Evolutionary conservation across 1,140 invertebrate species (phyloP).

Genomic region (Drosophila ironensis): DNA sequence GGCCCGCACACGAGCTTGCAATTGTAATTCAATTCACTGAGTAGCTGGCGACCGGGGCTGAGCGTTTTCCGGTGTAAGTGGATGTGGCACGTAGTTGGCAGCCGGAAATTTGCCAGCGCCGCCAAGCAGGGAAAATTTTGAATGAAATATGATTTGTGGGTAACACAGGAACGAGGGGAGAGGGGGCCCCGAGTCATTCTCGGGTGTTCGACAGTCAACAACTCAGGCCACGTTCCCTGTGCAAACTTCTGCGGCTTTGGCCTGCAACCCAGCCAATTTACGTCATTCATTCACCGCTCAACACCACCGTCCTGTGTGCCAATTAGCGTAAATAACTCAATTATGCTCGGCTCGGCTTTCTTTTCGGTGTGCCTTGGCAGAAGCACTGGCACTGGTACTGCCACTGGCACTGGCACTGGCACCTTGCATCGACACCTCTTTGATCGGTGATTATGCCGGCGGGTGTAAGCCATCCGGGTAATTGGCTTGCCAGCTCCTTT

Average conservation of each 20-base stretch:
- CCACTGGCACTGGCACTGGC: neutral
- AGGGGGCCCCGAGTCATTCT: neutral
- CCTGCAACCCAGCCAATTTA: constrained; percentile 51
- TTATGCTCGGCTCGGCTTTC: constrained; percentile 45
- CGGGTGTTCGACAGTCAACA: constrained; percentile 20
- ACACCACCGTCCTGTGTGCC: constrained; percentile 17
- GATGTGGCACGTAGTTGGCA: constrained; percentile 40
- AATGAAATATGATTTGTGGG: constrained; percentile 32
- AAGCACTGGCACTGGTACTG: neutral
- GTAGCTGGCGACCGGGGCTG: neutral
- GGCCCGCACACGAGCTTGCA: neutral
- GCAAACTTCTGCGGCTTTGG: constrained; percentile 53
- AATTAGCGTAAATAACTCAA: constrained; percentile 77
- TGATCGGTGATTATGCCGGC: constrained; percentile 59
- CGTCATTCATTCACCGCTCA: constrained; percentile 3
- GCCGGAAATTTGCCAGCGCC: constrained; percentile 40
- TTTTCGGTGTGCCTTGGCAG: neutral
- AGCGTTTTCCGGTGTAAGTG: neutral
- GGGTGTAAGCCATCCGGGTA: constrained; percentile 35
- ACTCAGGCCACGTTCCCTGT: constrained; percentile 41
- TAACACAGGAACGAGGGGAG: neutral
- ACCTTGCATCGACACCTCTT: constrained; percentile 55
- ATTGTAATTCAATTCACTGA: constrained; percentile 24
- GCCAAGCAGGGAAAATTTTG: constrained; percentile 26
- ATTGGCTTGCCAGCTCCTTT: constrained; percentile 39